Evolutionary conservation across 2,797 vertebrate species (phyloP), one percentile per base, ranked within the genome.

Genomic region (Chelon labrosus): DNA sequence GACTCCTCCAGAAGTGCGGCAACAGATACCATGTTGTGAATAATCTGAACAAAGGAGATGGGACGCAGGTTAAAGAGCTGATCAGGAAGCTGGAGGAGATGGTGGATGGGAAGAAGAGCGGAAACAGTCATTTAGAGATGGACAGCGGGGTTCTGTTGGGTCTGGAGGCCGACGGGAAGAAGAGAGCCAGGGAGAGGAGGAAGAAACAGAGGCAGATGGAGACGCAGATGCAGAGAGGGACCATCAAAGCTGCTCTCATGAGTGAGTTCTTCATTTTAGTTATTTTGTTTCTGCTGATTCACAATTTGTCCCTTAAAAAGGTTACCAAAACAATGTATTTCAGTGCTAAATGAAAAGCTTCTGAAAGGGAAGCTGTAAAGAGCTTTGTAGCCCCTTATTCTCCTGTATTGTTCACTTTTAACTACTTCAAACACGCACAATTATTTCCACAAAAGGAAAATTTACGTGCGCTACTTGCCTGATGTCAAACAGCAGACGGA

Each of bases 201-300:
- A 95, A 92, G 91, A 95, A 89, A 25, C 93, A 95, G 87, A 91
- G 94, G 67, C 87, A 93, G 79, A 93, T 94, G 90, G 94, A 95
- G 84, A 82, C 69, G 0, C 92, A 93, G 85, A 72, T 89, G 27
- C 94, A 94, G 76, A 91, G 86, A 82, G 88, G 84, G 16, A 87
- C 77, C 78, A 92, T 95, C 61, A 92, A 85, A 84, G 81, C 88
- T 3, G 77, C 90, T 55, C 76, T 95, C 5, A 90, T 52, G 42
- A 89, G 94, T 95, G 65, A 93, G 93, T 87, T 10, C 25, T 64
- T 69, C 56, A 25, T 12, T 19, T 12, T 62, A 27, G 25, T 27
- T 27, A 4, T 39, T 64, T 20, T 12, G 37, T 41, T 38, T 19
- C 12, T 68, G 25, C 52, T 52, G 44, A 3, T 31, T 17, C 3